These are phyloP conservation scores for Microplitis manilae DNA, from an alignment of 2,888 invertebrate species.

Conservation along the genomic window DNA sequence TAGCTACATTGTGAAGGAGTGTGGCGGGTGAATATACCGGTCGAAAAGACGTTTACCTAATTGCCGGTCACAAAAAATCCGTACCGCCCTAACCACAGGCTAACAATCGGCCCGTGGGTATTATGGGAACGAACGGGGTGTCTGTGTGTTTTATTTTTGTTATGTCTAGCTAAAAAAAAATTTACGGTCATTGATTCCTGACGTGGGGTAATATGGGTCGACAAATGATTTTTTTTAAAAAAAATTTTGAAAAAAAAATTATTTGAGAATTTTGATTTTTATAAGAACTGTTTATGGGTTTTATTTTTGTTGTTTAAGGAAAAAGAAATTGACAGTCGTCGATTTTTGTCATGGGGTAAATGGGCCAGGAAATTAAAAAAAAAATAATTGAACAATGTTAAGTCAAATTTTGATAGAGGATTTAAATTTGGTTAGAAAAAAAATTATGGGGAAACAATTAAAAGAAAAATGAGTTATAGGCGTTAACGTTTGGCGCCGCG, in stretches of 20 bases:
- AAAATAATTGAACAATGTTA: no score
- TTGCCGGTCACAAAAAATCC: slow-evolving; percentile 70
- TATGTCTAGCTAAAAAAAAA: slow-evolving; percentile 18
- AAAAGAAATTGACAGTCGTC: slow-evolving; percentile 17
- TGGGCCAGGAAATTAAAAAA: no score
- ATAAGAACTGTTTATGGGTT: slow-evolving; percentile 48
- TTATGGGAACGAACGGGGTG: slow-evolving; percentile 52
- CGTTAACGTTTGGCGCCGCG: slow-evolving; percentile 31
- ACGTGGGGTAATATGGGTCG: no score
- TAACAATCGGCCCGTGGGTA: slow-evolving; percentile 62
- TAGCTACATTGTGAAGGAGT: slow-evolving; percentile 66
- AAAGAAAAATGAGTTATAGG: slow-evolving; percentile 18
- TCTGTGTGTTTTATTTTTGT: slow-evolving; percentile 40
- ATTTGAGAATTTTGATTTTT: slow-evolving; percentile 43
- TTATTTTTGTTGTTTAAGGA: slow-evolving; percentile 6
- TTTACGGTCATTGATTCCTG: slow-evolving; percentile 24
- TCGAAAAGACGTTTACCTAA: slow-evolving; percentile 70
- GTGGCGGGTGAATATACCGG: slow-evolving; percentile 46
- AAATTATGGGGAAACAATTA: slow-evolving; percentile 4
- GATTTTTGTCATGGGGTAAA: not conserved
- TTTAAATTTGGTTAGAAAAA: slow-evolving; percentile 8
- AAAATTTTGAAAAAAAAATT: no score
- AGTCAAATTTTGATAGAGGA: no score
- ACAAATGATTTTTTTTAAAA: no score
- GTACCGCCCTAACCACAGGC: slow-evolving; percentile 72